A percentile compares a stretch with the other conserved stretches of the same genome.
phyloP scores from a whole-genome alignment of 2,888 invertebrate species.

The Platypus cylindrus region DNA sequence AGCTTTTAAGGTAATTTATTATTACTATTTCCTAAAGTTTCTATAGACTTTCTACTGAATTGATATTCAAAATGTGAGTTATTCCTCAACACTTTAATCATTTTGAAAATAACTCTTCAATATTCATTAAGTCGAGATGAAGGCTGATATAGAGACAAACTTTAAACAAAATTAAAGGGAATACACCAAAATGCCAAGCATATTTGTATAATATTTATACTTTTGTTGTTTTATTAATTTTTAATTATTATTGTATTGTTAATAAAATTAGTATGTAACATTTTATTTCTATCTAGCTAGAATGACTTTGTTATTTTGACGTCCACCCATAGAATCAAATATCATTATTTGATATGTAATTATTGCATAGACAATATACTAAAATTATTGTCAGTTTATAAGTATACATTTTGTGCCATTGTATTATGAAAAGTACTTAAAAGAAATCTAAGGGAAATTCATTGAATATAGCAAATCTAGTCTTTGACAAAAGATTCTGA shows the following conservation, averaged over 20 bases:
- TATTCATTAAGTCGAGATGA: conserved; percentile 34
- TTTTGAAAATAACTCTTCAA: conserved; percentile 23
- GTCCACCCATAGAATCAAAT: conserved; percentile 12
- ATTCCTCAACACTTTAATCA: conserved; percentile 9
- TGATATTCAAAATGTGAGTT: conserved; percentile 12
- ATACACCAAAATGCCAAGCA: conserved; percentile 17
- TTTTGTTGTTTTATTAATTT: too few species aligned
- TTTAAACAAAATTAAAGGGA: conserved; percentile 21
- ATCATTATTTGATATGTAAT: too few species aligned
- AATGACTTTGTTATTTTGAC: conserved; percentile 16
- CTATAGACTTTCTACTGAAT: conserved; percentile 17
- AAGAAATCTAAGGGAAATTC: too few species aligned
- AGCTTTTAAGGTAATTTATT: too few species aligned
- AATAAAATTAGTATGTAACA: conserved; percentile 8
- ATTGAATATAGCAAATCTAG: too few species aligned
- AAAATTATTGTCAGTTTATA: too few species aligned
- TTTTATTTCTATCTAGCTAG: too few species aligned
- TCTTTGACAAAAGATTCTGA: too few species aligned
- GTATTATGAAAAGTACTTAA: too few species aligned
- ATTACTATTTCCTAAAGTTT: conserved; percentile 28
- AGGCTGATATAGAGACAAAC: conserved; percentile 35
- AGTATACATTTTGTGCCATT: too few species aligned
- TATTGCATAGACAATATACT: too few species aligned
- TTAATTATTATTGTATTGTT: conserved; percentile 15
- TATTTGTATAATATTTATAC: conserved; percentile 31